Evolutionary conservation across 2,797 vertebrate species (phyloP), one percentile per base, ranked within the genome.

Genomic region (Echiichthys vipera): DNA sequence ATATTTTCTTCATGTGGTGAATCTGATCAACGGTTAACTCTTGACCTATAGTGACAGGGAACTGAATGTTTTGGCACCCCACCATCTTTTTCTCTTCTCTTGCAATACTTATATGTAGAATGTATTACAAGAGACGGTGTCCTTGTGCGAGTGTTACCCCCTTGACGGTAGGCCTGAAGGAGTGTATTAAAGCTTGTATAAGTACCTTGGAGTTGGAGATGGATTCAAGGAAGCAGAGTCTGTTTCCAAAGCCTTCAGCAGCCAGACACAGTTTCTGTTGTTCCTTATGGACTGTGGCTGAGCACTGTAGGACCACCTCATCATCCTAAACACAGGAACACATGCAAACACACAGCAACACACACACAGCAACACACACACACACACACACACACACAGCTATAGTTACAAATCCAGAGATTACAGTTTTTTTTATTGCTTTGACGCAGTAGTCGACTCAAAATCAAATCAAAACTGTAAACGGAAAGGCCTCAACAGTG

Each of bases 151-250:
- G n/a, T n/a, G n/a, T n/a, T n/a, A n/a, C n/a, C n/a, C n/a, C n/a
- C n/a, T n/a, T n/a, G n/a, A n/a, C n/a, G n/a, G n/a, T n/a, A n/a
- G 11, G 29, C 15, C 25, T 32, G 24, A 36, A 43, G 9, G 13
- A 66, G 39, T 22, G 24, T 29, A 14, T 63, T 5, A 30, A 25
- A 36, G 36, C 7, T 40, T 46, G 15, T 14, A 1, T 57, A 22
- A 11, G 40, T 93, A 98, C 97, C 97, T 98, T 98, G 51, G 97
- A 97, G 93, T 99, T 99, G 29, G 97, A 98, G 34, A 97, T 98
- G 47, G 97, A 98, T 90, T 99, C 97, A 69, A 99, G 93, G 91
- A 98, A 99, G 88, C 97, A 99, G 65, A 99, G 96, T 82, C 97
- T 93, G 94, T 98, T 98, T 86, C 97, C 97, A 51, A 99, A 99